phyloP scores from a whole-genome alignment of 2,113 vertebrate genomes.

The Cyanoliseus patagonus region DNA sequence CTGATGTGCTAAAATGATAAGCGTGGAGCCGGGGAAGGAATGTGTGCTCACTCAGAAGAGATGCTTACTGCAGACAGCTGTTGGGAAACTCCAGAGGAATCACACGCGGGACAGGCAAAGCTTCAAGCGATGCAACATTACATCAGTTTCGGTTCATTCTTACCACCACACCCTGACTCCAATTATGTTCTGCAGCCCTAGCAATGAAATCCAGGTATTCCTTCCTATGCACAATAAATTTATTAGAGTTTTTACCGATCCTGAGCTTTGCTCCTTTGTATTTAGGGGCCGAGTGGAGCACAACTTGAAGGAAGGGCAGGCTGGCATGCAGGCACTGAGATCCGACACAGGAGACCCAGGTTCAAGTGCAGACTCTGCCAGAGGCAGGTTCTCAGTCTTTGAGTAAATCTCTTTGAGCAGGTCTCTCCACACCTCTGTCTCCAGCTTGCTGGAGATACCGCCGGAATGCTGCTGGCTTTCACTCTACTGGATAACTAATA shows the following conservation, averaged over 20 bases:
- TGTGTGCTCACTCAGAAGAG: not conserved
- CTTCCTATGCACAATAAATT: not conserved
- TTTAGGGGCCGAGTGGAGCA: not conserved
- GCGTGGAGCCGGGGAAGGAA: not conserved
- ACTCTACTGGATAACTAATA: not conserved
- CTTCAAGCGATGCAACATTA: slow-evolving; percentile 7
- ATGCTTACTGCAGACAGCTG: not conserved
- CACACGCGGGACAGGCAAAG: not conserved
- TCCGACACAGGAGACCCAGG: not conserved
- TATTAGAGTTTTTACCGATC: not conserved
- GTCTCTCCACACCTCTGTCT: not conserved
- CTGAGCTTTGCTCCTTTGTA: not conserved
- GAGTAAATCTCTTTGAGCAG: not conserved
- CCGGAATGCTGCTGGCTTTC: not conserved
- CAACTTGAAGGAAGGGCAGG: not conserved
- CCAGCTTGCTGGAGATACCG: not conserved
- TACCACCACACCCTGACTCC: slow-evolving; percentile 55
- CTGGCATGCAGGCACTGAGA: not conserved
- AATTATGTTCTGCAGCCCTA: slow-evolving; percentile 38
- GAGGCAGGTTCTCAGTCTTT: not conserved
- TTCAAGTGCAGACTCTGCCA: not conserved
- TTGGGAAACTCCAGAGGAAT: slow-evolving; percentile 44
- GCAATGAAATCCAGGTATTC: not conserved
- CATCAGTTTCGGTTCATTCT: slow-evolving; percentile 39
- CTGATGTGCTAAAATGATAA: slow-evolving; percentile 6